Conservation (phyloP, 2,888 invertebrate genomes). For the Andrena camellia region DNA sequence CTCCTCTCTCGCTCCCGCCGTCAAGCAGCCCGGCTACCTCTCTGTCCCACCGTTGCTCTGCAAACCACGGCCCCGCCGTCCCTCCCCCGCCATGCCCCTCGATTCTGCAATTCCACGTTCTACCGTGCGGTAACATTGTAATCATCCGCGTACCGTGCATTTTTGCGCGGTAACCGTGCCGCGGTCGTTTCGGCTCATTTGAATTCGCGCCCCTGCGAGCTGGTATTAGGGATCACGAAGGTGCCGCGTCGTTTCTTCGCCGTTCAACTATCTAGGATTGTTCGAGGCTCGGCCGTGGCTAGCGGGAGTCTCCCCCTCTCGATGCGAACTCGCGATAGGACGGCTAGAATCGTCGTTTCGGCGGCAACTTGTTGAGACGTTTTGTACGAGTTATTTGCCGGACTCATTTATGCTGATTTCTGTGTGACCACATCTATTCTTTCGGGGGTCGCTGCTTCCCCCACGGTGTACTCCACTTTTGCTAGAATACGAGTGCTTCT, state of each 20-base stretch:
- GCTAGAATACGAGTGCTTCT: no score
- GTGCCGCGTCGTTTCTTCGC: slow-evolving; percentile 45
- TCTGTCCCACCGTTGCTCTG: slow-evolving; percentile 32
- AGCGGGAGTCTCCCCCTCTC: neutral
- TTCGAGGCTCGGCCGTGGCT: neutral
- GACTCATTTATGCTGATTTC: neutral
- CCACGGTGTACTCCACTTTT: no score
- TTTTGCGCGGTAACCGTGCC: slow-evolving; percentile 64
- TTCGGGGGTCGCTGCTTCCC: no score
- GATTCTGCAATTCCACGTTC: slow-evolving; percentile 70
- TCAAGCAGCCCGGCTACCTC: neutral
- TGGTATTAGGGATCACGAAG: slow-evolving; percentile 68
- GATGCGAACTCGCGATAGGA: slow-evolving; percentile 1
- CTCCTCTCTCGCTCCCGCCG: slow-evolving; percentile 34
- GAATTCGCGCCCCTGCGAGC: slow-evolving; percentile 70
- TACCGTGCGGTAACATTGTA: slow-evolving; percentile 73
- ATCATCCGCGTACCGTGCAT: slow-evolving; percentile 67
- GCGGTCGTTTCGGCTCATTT: slow-evolving; percentile 69
- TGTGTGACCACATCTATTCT: neutral
- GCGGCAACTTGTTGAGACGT: slow-evolving; percentile 1
- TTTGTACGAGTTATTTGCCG: neutral
- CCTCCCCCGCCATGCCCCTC: slow-evolving; percentile 43
- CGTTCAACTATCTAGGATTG: slow-evolving; percentile 22
- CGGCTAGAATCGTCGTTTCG: neutral
- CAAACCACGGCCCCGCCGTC: slow-evolving; percentile 35